These are phyloP conservation scores for Lophura nycthemera DNA, from an alignment of 2,113 vertebrate species.

Conservation along the genomic window DNA sequence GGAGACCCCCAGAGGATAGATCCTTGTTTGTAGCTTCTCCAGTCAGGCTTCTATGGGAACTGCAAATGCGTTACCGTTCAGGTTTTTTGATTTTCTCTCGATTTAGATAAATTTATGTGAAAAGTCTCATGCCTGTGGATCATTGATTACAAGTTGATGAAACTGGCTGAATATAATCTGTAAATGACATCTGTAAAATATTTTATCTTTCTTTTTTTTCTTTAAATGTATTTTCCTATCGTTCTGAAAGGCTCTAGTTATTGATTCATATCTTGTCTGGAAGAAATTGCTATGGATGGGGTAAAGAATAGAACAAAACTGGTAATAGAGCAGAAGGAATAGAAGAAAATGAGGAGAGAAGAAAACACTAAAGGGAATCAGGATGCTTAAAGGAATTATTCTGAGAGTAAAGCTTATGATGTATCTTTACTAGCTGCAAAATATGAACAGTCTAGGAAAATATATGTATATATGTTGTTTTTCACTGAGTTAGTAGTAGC, in stretches of 20 bases:
- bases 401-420: background rate
- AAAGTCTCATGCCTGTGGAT: background rate
- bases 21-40: background rate
- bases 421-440: background rate
- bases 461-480: background rate
- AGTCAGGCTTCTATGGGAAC: background rate
- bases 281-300: background rate
- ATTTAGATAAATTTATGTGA: background rate
- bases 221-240: background rate
- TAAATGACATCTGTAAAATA: background rate
- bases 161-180: background rate
- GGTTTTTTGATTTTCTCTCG: background rate
- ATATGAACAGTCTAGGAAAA: background rate
- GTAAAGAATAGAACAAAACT: background rate
- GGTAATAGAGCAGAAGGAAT: background rate
- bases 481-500: background rate
- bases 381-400: background rate
- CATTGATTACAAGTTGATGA: constrained; percentile 8
- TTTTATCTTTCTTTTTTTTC: background rate
- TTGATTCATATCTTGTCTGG: background rate
- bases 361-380: background rate
- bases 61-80: background rate
- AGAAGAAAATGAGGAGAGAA: background rate
- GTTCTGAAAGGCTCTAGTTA: background rate
- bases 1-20: background rate